Evolutionary conservation across 2,888 invertebrate species (phyloP).

Genomic region (Microplitis deprimator): DNA sequence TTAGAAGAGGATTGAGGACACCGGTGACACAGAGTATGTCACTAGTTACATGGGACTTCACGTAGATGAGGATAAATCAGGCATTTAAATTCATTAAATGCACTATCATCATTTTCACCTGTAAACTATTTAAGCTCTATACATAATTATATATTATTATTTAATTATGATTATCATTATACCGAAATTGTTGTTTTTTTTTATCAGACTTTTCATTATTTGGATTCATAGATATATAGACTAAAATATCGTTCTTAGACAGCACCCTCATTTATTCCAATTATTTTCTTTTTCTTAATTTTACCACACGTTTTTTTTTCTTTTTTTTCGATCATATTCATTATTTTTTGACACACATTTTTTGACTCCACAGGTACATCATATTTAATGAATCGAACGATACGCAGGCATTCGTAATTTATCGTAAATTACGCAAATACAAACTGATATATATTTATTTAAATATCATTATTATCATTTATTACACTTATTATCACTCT

Average conservation of each 20-base stretch:
- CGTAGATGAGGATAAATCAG: slow-evolving; percentile 4
- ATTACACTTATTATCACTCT: slow-evolving; percentile 12
- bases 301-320: slow-evolving; percentile 2
- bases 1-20: slow-evolving; percentile 67
- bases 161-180: slow-evolving; percentile 3
- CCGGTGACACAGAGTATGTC: slow-evolving; percentile 60
- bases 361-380: slow-evolving; percentile 52
- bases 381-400: slow-evolving; percentile 39
- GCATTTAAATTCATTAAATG: slow-evolving; percentile 4
- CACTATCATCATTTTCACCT: slow-evolving; percentile 10
- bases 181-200: background rate
- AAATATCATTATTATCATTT: slow-evolving; percentile 4
- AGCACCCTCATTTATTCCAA: slow-evolving; percentile 51
- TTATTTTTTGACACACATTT: slow-evolving; percentile 33
- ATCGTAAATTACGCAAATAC: slow-evolving; percentile 14
- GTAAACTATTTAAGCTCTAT: slow-evolving; percentile 4
- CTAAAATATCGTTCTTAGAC: slow-evolving; percentile 34
- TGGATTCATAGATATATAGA: slow-evolving; percentile 1
- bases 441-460: slow-evolving; percentile 16
- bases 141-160: slow-evolving; percentile 2
- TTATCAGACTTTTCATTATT: slow-evolving; percentile 25
- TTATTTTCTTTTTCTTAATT: slow-evolving; percentile 27
- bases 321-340: slow-evolving; percentile 24
- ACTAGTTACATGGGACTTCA: slow-evolving; percentile 35
- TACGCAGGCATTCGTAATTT: slow-evolving; percentile 44